Base-by-base conservation (phyloP, 2,888 invertebrate species). In the Malachius bipustulatus region DNA sequence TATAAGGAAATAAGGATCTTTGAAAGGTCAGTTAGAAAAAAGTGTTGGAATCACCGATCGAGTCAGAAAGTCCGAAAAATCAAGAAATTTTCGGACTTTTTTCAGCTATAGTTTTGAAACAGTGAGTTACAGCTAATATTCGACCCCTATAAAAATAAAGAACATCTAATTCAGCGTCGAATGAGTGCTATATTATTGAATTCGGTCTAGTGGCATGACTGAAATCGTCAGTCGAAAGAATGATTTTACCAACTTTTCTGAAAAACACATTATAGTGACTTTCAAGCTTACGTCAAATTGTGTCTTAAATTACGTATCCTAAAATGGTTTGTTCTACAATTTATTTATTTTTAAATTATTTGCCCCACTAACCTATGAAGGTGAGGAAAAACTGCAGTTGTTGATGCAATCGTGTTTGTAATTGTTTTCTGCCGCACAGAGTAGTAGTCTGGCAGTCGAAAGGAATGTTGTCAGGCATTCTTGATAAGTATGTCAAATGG, bases 181-280 rank as follows among this genome's bases (percentile, higher is more conserved):
- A n/a, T n/a, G n/a, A 19, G 24, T 6, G n/a, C n/a, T 8, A 6
- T 19, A 19, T 19, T 19, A 19, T 19, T 19, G 6, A 19, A 19
- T 19, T 19, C 6, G 24, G 24, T 19, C n/a, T 19, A 19, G 24
- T 19, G n/a, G 24, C n/a, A 19, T 19, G 24, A n/a, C 6, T 19
- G 24, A 19, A 19, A 19, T 19, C 24, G n/a, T 8, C 6, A 6
- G 24, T 19, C 24, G 24, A 19, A 19, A n/a, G n/a, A n/a, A 19
- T n/a, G 24, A n/a, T 19, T 19, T 19, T 19, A 19, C 24, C 24
- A 19, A 19, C 24, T 19, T 19, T 19, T 19, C 6, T 19, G 24
- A 19, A 19, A 19, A n/a, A 19, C 24, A n/a, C 24, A 19, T 19
- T 19, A 19, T 19, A 8, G 24, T 19, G 24, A 19, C 24, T 19